phyloP scores from a whole-genome alignment of 2,113 vertebrate species.

The Muntiacus muntjak region DNA sequence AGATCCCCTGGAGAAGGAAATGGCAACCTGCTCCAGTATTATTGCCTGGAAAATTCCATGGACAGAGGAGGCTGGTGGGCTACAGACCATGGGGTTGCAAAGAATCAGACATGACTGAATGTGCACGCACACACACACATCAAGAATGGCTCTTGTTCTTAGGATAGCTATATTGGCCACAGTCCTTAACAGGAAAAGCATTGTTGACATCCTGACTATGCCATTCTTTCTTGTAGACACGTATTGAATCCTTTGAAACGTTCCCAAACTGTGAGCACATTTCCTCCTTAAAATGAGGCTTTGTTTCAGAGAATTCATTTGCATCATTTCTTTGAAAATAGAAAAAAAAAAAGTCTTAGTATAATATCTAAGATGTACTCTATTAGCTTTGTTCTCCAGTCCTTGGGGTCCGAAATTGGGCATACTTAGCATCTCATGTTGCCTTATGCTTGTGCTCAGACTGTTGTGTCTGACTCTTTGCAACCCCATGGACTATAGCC shows the following conservation, averaged over 20 bases:
- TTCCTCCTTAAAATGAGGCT: background rate
- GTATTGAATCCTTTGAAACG: background rate
- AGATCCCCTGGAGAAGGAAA: background rate
- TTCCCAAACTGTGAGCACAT: background rate
- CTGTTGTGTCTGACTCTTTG: background rate
- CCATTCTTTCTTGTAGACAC: background rate
- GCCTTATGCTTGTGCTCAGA: background rate
- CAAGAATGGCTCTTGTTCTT: background rate
- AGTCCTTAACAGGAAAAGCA: background rate
- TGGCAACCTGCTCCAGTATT: background rate
- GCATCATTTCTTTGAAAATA: slow-evolving; percentile 10
- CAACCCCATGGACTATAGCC: background rate
- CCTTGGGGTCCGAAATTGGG: background rate
- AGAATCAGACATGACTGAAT: background rate
- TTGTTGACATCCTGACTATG: background rate
- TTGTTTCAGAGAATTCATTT: slow-evolving; percentile 33
- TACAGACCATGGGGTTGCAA: background rate
- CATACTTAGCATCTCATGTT: background rate
- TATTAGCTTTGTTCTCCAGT: background rate
- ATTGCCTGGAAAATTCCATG: background rate
- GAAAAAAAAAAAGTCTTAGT: background rate
- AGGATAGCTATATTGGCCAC: background rate
- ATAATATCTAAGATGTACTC: background rate
- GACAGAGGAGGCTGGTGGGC: background rate
- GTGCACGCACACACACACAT: background rate